These are phyloP conservation scores for Eristalis tenax DNA, from an alignment of 2,888 invertebrate genomes.

Conservation along the genomic window DNA sequence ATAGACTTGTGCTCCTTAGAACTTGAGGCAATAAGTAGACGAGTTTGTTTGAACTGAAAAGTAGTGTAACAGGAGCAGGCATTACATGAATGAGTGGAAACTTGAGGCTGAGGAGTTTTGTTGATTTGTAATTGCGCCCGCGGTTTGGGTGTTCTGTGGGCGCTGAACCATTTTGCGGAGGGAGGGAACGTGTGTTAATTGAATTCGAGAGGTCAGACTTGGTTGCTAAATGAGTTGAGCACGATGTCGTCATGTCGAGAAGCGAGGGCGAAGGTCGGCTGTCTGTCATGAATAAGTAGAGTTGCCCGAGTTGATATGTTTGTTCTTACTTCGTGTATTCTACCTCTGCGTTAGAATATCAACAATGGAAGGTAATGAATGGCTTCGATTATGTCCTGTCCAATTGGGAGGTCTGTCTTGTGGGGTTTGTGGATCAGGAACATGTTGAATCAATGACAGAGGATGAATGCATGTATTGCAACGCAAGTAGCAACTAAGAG, in stretches of 20 bases:
- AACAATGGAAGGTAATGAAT: neutral
- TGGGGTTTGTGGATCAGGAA: too few relatives aligned
- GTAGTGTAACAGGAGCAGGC: neutral
- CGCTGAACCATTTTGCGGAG: neutral
- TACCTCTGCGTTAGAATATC: neutral
- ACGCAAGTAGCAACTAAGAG: too few relatives aligned
- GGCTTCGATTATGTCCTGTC: too few relatives aligned
- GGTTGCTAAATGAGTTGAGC: neutral
- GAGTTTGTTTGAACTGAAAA: neutral
- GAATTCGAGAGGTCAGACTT: neutral
- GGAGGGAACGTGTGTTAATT: neutral
- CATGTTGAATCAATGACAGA: too few relatives aligned
- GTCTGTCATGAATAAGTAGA: neutral
- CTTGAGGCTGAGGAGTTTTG: neutral
- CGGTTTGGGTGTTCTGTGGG: neutral
- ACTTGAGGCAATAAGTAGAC: neutral
- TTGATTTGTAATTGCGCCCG: neutral
- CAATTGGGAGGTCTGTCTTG: too few relatives aligned
- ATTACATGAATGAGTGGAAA: neutral
- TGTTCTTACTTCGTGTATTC: neutral
- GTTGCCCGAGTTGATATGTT: neutral
- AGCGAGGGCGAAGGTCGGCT: neutral
- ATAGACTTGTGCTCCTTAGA: constrained; percentile 12
- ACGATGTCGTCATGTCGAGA: neutral
- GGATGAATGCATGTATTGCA: too few relatives aligned